phyloP scores from a whole-genome alignment of 2,888 invertebrate species.

The Zelleria hepariella region DNA sequence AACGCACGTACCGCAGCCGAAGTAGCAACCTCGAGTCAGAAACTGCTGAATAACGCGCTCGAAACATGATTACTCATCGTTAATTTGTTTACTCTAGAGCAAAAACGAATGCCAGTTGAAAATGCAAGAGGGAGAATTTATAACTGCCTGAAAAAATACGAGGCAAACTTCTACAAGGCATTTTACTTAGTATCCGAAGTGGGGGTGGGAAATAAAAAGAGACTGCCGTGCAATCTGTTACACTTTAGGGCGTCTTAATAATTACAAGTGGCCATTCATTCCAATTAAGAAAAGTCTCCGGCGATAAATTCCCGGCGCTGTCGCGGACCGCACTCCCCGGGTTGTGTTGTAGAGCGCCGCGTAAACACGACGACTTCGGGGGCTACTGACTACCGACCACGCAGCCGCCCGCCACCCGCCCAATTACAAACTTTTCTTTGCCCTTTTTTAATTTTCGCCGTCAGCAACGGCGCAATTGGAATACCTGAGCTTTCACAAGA shows the following conservation, averaged over 20 bases:
- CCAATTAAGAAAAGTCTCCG: conserved; percentile 70
- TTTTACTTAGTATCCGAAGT: conserved; percentile 30
- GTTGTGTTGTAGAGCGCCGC: conserved; percentile 26
- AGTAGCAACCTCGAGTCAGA: background rate
- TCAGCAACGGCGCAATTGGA: conserved; percentile 39
- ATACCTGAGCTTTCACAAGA: background rate
- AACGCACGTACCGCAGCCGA: background rate
- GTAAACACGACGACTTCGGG: conserved; percentile 54
- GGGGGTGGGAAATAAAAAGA: conserved; percentile 31
- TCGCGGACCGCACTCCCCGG: conserved; percentile 39
- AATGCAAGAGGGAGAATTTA: background rate
- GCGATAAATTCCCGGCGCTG: conserved; percentile 69
- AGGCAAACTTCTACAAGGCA: conserved; percentile 10
- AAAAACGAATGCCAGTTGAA: background rate
- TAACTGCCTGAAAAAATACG: conserved; percentile 8
- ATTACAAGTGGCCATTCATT: conserved; percentile 72
- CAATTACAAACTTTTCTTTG: background rate
- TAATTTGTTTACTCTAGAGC: background rate
- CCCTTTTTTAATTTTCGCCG: conserved; percentile 33
- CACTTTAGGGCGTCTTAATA: conserved; percentile 71
- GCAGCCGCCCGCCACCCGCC: conserved; percentile 8
- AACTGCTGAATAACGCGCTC: background rate
- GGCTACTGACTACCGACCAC: too few relatives aligned
- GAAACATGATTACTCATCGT: background rate
- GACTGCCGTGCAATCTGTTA: conserved; percentile 66